Conservation (phyloP, 2,113 vertebrate genomes). For the Pseudorectes ferrugineus region DNA sequence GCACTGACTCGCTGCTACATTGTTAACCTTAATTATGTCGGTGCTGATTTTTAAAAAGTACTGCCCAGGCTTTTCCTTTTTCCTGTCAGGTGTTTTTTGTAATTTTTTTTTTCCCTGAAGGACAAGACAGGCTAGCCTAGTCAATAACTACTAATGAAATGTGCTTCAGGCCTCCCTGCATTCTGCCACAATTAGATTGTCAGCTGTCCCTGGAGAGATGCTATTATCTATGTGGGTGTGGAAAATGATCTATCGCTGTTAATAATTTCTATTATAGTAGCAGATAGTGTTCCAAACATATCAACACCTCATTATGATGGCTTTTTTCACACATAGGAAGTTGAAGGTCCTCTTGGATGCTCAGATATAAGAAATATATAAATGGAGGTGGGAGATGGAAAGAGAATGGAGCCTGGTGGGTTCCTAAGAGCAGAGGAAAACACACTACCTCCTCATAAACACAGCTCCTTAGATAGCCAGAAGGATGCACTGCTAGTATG, state of each 20-base stretch:
- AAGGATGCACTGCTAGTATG: background rate
- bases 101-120: background rate
- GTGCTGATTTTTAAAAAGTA: background rate
- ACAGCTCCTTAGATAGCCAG: background rate
- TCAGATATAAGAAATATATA: background rate
- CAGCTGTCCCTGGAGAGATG: background rate
- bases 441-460: background rate
- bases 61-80: conserved; percentile 51
- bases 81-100: conserved; percentile 33
- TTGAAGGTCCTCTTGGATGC: background rate
- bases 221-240: background rate
- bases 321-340: background rate
- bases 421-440: background rate
- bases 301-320: background rate
- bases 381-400: background rate
- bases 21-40: conserved; percentile 47
- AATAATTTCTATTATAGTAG: background rate
- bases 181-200: conserved; percentile 19
- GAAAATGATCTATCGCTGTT: conserved; percentile 8
- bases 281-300: background rate
- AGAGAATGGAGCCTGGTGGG: background rate
- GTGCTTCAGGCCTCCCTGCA: background rate
- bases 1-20: background rate
- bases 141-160: conserved; percentile 16
- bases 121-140: background rate